Base-by-base conservation (phyloP, 2,888 invertebrate genomes). In the Hipparchia sbordonii region DNA sequence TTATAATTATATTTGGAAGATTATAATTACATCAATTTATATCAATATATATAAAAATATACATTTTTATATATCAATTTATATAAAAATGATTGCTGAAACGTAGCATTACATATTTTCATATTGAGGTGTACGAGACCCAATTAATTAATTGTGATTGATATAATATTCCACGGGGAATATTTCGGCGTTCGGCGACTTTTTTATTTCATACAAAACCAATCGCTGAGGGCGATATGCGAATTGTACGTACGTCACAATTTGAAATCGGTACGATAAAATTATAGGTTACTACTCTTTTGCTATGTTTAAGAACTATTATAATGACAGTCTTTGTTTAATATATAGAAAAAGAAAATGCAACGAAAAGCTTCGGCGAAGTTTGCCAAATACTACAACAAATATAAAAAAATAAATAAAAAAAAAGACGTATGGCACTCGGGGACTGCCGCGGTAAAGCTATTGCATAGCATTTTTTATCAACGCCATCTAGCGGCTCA, bases 161-260 rank as follows among this genome's bases (percentile, higher is more conserved):
- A 45, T 52, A 56, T 56, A 23, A 23, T 23, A 23, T 23, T 57
- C 45, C 39, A 10, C n/a, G 46, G 67, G 56, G 56, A 39, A 56
- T 9, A 54, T 67, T 67, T 56, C 66, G 51, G 45, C 13, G 54
- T 23, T 23, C 23, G 23, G 23, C 33, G 65, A 65, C 52, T 13
- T 67, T 67, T 67, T 67, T 56, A 67, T 56, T 67, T 56, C 56
- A 56, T 56, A 45, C 67, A 13, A 56, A 67, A 13, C 13, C 67
- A 56, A 67, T 67, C 67, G 54, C 67, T 46, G 56, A 56, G 45
- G 67, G 67, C 54, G 13, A 56, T 56, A 46, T 56, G 45, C 45
- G 45, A 67, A 67, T 56, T 46, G 45, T 23, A 45, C 67, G 46
- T 56, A 56, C 46, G 56, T 56, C 67, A 45, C 56, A 39, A 67